Percentiles rank a stretch among this genome's conserved stretches.
These are phyloP conservation scores for Brachirus orientalis DNA, from an alignment of 2,113 vertebrate species.

Conservation along the genomic window DNA sequence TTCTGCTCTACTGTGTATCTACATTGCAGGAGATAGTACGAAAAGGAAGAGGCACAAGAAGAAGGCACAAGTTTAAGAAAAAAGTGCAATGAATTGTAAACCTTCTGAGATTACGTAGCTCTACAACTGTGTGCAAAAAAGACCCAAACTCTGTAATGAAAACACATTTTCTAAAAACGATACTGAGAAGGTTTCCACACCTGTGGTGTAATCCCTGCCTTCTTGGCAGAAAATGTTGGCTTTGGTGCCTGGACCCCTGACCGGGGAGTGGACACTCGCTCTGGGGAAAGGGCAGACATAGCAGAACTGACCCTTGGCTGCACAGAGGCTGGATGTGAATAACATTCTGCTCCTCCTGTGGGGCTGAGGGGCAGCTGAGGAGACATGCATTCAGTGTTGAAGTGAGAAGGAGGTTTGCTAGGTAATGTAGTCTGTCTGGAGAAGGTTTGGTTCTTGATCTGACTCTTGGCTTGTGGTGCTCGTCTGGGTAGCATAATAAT, in stretches of 20 bases:
- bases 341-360: conserved; percentile 44
- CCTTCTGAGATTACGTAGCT: conserved; percentile 11
- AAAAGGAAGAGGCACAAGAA: conserved; percentile 15
- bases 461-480: conserved; percentile 81
- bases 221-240: conserved; percentile 93
- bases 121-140: conserved; percentile 8
- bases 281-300: conserved; percentile 67
- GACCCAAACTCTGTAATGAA: conserved; percentile 6
- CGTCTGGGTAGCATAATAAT: conserved; percentile 80
- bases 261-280: conserved; percentile 83
- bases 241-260: conserved; percentile 86
- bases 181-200: conserved; percentile 97
- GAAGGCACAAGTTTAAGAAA: conserved; percentile 22
- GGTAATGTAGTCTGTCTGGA: conserved; percentile 83
- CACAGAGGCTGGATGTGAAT: conserved; percentile 37
- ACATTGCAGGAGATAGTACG: not conserved
- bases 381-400: conserved; percentile 77
- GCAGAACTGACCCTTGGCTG: conserved; percentile 79
- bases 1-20: not conserved
- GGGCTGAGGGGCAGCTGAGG: conserved; percentile 71
- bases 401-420: conserved; percentile 75
- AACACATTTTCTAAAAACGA: conserved; percentile 78
- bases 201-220: conserved; percentile 92
- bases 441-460: conserved; percentile 58
- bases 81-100: conserved; percentile 19